Percentiles rank a stretch among this genome's conserved stretches.
Evolutionary conservation across 2,888 invertebrate genomes (phyloP).

Genomic region (Thecophora atra): DNA sequence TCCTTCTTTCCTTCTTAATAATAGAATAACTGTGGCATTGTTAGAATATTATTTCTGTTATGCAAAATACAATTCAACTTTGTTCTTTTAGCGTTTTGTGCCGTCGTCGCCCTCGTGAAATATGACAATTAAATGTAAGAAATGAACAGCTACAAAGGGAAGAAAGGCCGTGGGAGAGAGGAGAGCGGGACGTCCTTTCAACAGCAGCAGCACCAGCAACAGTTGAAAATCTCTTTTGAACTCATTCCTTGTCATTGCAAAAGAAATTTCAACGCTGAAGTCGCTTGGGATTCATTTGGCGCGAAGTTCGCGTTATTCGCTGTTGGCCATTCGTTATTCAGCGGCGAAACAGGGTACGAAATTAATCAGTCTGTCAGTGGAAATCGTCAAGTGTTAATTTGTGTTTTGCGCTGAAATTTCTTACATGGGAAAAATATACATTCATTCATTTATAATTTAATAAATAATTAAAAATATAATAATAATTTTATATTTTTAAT

Average conservation of each 20-base stretch:
- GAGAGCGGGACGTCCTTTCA: constrained; percentile 30
- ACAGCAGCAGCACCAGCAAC: constrained; percentile 20
- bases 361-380: too few relatives aligned
- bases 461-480: too few relatives aligned
- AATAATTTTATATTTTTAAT: too few relatives aligned
- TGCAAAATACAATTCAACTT: constrained; percentile 31
- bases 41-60: constrained; percentile 28
- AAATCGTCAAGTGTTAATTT: too few relatives aligned
- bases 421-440: too few relatives aligned
- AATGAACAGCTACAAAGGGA: not conserved
- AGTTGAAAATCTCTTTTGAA: constrained; percentile 27
- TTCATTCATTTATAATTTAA: too few relatives aligned
- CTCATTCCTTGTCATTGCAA: not conserved
- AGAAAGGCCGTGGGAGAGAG: constrained; percentile 15
- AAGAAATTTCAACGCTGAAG: constrained; percentile 8
- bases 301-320: constrained; percentile 46
- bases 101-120: not conserved
- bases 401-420: too few relatives aligned
- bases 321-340: constrained; percentile 27
- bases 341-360: constrained; percentile 13
- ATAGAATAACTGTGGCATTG: constrained; percentile 26
- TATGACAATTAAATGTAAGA: constrained; percentile 30
- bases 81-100: constrained; percentile 1
- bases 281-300: constrained; percentile 48
- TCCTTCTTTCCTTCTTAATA: not conserved